Conservation (phyloP, 2,113 vertebrate species). For the Pseudorasbora parva region DNA sequence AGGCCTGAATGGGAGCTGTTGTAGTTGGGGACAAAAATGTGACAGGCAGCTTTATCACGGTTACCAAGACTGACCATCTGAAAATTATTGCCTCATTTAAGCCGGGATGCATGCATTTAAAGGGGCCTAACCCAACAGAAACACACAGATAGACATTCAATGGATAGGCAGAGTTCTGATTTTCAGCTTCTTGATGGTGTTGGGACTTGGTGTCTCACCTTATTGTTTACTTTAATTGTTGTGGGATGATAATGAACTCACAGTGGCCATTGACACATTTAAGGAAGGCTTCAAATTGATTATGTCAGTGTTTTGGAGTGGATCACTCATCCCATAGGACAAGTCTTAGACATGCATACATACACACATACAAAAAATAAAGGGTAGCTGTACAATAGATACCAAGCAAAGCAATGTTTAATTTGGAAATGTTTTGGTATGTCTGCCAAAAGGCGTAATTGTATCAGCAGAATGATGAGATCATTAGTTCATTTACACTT, state of each 20-base stretch:
- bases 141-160: slow-evolving; percentile 31
- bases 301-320: slow-evolving; percentile 24
- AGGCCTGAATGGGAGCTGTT: slow-evolving; percentile 84
- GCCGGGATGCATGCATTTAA: slow-evolving; percentile 66
- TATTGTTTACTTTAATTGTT: slow-evolving; percentile 65
- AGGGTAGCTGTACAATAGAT: slow-evolving; percentile 55
- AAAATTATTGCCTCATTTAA: slow-evolving; percentile 84
- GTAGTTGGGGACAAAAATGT: slow-evolving; percentile 75
- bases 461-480: slow-evolving; percentile 62
- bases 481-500: slow-evolving; percentile 65
- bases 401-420: slow-evolving; percentile 62
- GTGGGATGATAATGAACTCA: slow-evolving; percentile 78
- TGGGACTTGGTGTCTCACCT: slow-evolving; percentile 74
- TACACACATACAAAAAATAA: slow-evolving; percentile 31
- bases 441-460: slow-evolving; percentile 58
- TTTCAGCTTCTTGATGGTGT: slow-evolving; percentile 79
- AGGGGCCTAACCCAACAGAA: slow-evolving; percentile 75
- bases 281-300: slow-evolving; percentile 53
- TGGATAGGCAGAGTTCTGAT: slow-evolving; percentile 60
- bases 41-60: slow-evolving; percentile 90
- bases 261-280: slow-evolving; percentile 55
- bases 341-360: too few relatives aligned
- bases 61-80: slow-evolving; percentile 77
- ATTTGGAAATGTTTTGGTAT: slow-evolving; percentile 48
- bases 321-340: neutral